phyloP scores from a whole-genome alignment of 2,888 invertebrate genomes.

The Rosalia funebris region DNA sequence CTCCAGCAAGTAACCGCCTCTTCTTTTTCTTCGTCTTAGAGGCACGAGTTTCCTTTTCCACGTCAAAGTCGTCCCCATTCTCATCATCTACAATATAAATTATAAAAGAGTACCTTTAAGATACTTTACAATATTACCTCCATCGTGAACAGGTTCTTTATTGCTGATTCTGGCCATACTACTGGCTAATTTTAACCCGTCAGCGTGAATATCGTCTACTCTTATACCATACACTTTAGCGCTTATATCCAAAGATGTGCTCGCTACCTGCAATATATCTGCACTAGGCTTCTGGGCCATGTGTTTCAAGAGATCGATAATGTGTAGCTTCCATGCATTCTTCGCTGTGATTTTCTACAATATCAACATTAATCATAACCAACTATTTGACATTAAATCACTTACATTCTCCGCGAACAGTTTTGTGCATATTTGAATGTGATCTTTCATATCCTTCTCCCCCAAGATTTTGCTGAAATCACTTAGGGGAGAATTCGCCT shows the following conservation, averaged over 20 bases:
- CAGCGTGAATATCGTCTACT: constrained; percentile 86
- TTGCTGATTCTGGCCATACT: constrained; percentile 65
- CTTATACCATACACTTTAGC: constrained; percentile 78
- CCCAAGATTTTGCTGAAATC: constrained; percentile 48
- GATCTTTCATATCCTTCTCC: constrained; percentile 70
- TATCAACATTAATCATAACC: background rate
- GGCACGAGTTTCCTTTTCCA: constrained; percentile 9
- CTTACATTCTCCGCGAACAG: constrained; percentile 83
- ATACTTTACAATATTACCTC: constrained; percentile 23
- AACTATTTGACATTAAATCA: constrained; percentile 27
- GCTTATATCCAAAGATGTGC: constrained; percentile 87
- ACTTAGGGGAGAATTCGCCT: constrained; percentile 32
- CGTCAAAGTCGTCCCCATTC: background rate
- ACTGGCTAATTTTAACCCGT: constrained; percentile 81
- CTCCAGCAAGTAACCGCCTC: background rate
- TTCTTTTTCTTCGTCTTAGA: constrained; percentile 13
- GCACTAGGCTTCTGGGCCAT: constrained; percentile 76
- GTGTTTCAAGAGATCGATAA: constrained; percentile 86
- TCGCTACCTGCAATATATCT: constrained; percentile 81
- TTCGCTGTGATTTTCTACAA: constrained; percentile 85
- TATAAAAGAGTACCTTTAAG: background rate
- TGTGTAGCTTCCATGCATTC: constrained; percentile 87
- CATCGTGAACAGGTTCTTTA: constrained; percentile 22
- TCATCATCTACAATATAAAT: background rate
- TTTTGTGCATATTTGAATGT: constrained; percentile 79